Base-by-base conservation (phyloP, 2,113 vertebrate species). In the Syngnathus scovelli region DNA sequence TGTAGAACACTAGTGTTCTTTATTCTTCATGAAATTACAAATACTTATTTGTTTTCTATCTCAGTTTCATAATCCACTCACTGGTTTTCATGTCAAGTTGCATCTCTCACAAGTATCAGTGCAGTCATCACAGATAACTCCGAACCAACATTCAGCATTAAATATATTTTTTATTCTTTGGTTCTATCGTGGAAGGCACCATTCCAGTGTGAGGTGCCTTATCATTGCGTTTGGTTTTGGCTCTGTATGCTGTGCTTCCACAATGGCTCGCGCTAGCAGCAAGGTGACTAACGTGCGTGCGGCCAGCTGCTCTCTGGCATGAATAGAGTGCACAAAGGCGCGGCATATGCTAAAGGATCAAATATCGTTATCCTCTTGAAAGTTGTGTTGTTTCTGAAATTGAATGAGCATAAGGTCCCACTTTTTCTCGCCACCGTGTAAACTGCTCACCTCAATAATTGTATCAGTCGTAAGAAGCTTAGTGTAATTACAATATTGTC, bases 401-500 rank as follows among this genome's bases (percentile, higher is more conserved):
- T 77, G 72, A 86, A 83, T 82, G 85, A 89, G 81, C 90, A 87
- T 90, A 85, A 83, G 85, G 83, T 83, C 82, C 82, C 72, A 72
- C 87, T 88, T 58, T 58, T 87, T 76, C 85, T 81, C 54, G 38
- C 39, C 75, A 75, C 84, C 69, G 62, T 72, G 43, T 69, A 83
- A 88, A 90, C 77, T 83, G 75, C 79, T 80, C 77, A 80, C 85
- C 86, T 87, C 81, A 85, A 85, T 89, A 89, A 89, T 90, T 89
- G 88, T 88, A 88, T 90, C 87, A 88, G 82, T 72, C 19, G 58
- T 91, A 92, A 91, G 90, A 75, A 89, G 91, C 87, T 92, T 92
- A 92, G 63, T 84, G 89, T 89, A 83, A 88, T 90, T 89, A 88
- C 87, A 89, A 89, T 90, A 91, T 91, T 91, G 87, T 87, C 61